Percentiles rank a stretch among this genome's conserved stretches.
phyloP scores from a whole-genome alignment of 1,140 invertebrate species.

The Drosophila ficusphila region DNA sequence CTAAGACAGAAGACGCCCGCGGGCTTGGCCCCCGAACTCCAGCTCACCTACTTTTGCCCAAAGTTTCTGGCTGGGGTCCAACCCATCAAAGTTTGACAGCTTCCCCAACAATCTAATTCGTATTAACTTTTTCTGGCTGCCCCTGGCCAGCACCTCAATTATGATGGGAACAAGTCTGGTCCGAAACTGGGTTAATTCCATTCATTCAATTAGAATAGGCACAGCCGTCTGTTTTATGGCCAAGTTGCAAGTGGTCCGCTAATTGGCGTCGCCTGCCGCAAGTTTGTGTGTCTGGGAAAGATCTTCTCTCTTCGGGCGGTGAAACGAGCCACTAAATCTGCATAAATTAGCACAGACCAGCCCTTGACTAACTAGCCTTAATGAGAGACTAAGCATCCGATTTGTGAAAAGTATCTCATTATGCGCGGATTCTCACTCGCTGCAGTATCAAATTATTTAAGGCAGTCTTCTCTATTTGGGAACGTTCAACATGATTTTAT shows the following conservation, averaged over 20 bases:
- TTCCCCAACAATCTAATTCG: slow-evolving; percentile 59
- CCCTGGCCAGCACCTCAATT: slow-evolving; percentile 48
- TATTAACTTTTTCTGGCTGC: slow-evolving; percentile 49
- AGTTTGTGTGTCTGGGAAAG: slow-evolving; percentile 63
- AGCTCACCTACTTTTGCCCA: slow-evolving; percentile 46
- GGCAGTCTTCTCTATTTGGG: slow-evolving; percentile 12
- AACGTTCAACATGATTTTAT: slow-evolving; percentile 16
- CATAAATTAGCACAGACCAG: slow-evolving; percentile 60
- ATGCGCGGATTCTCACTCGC: slow-evolving; percentile 10
- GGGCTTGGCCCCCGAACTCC: slow-evolving; percentile 21
- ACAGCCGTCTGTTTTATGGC: slow-evolving; percentile 48
- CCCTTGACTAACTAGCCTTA: slow-evolving; percentile 35
- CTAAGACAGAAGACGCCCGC: slow-evolving; percentile 41
- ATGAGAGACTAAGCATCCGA: slow-evolving; percentile 37
- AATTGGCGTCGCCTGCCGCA: slow-evolving; percentile 61
- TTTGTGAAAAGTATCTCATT: slow-evolving; percentile 39
- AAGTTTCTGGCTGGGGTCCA: slow-evolving; percentile 11
- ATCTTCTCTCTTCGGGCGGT: slow-evolving; percentile 15
- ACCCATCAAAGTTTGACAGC: slow-evolving; percentile 61
- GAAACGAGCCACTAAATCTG: slow-evolving; percentile 28
- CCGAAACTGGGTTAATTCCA: slow-evolving; percentile 74
- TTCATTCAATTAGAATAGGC: slow-evolving; percentile 80
- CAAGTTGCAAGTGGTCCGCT: slow-evolving; percentile 48
- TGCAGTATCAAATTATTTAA: neutral
- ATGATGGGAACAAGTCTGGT: slow-evolving; percentile 59